Percentiles rank a stretch among this genome's conserved stretches.
Conservation (phyloP, 1,140 invertebrate species). For the Telenomus remus region DNA sequence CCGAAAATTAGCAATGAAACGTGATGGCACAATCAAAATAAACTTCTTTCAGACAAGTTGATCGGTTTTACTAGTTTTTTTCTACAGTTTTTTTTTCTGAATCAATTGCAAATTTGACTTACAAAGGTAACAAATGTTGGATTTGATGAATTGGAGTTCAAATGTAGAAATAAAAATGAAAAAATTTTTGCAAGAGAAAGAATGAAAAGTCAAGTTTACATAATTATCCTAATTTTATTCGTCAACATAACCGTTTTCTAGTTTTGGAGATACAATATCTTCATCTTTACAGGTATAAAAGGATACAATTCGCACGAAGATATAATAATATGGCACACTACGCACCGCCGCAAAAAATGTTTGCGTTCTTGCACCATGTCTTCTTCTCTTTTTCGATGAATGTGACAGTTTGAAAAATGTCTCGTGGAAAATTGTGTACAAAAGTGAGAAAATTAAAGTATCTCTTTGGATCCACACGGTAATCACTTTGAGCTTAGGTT, state of each 20-base stretch:
- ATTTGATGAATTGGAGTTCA: no score
- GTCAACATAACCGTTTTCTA: slow-evolving; percentile 56
- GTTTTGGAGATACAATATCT: slow-evolving; percentile 47
- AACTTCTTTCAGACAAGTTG: no score
- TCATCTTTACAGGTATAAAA: slow-evolving; percentile 60
- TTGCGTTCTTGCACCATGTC: slow-evolving; percentile 42
- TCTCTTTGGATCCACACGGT: slow-evolving; percentile 50
- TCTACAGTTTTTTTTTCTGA: no score
- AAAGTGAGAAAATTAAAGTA: slow-evolving; percentile 59
- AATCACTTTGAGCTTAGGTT: slow-evolving; percentile 53
- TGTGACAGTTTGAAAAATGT: slow-evolving; percentile 29
- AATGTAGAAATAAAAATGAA: no score
- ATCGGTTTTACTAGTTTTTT: no score
- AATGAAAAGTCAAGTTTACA: slow-evolving; percentile 23
- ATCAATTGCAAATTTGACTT: no score
- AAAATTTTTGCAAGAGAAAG: background rate
- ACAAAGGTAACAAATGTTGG: no score
- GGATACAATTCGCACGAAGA: slow-evolving; percentile 50
- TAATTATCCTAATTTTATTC: slow-evolving; percentile 57
- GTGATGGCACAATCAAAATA: no score
- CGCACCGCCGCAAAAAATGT: slow-evolving; percentile 18
- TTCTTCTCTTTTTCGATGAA: slow-evolving; percentile 55
- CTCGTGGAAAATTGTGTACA: slow-evolving; percentile 53
- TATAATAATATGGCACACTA: slow-evolving; percentile 30
- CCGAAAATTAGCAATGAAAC: no score